phyloP scores from a whole-genome alignment of 37 sponge, comb jelly and placozoan genomes.

The Chondrosia reniformis region DNA sequence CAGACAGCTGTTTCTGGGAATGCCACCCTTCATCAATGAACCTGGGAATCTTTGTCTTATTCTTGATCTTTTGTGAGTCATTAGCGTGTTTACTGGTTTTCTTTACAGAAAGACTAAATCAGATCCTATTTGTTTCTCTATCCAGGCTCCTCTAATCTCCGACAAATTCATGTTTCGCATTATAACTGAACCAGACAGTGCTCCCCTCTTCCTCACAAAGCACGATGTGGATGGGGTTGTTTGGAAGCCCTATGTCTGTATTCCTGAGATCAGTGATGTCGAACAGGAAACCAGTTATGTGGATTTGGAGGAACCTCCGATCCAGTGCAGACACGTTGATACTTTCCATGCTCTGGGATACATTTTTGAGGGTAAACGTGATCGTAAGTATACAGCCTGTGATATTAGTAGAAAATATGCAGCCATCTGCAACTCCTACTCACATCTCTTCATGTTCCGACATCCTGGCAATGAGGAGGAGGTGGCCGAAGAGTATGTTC shows the following conservation, averaged over 20 bases:
- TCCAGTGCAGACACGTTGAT: not conserved
- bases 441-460: not conserved
- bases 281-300: not conserved
- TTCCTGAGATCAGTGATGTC: not conserved
- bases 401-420: not conserved
- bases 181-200: not conserved
- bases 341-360: conserved; percentile 9
- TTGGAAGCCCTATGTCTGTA: not conserved
- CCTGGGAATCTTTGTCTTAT: too few species aligned
- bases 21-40: too few species aligned
- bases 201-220: not conserved
- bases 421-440: not conserved
- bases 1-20: too few species aligned
- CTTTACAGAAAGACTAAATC: too few species aligned
- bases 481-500: not conserved
- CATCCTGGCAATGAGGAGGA: not conserved
- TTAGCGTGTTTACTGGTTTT: too few species aligned
- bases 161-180: not conserved
- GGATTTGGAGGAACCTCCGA: not conserved
- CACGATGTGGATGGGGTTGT: conserved; percentile 1
- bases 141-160: too few species aligned
- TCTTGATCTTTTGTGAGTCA: too few species aligned
- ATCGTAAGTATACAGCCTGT: conserved; percentile 4
- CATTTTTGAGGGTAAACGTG: not conserved
- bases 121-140: too few species aligned